Base-by-base conservation (phyloP, 2,888 invertebrate species). In the Meganola albula region DNA sequence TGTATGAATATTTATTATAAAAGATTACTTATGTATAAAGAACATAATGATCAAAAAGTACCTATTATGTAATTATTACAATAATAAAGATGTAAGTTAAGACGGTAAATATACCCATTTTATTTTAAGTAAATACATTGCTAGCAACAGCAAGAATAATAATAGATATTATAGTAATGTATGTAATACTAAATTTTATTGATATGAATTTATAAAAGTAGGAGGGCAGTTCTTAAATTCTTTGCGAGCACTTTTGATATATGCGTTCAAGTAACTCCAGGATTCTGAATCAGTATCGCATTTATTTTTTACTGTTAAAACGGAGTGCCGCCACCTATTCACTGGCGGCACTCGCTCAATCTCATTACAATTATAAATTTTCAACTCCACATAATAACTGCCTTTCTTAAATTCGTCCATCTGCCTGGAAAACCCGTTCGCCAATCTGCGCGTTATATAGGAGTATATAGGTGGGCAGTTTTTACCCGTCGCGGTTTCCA, bases 301-400 rank as follows among this genome's bases (percentile, higher is more conserved):
- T 37, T 20, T 7, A 18, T 32, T 37, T 32, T 37, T 37, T 9
- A 41, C 10, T n/a, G 27, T 27, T 1, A 42, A 12, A 6, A 38
- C 13, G 1, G 42, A 34, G 14, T 38, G 37, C 11, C 34, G 26
- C 37, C 41, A 37, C n/a, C 41, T n/a, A 12, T 41, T 34, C 9
- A 30, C 21, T 1, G 36, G 27, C 2, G 24, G 9, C 5, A 33
- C 30, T 4, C 18, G 29, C 18, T 38, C 31, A 4, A 39, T 39
- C n/a, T 44, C 44, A 6, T 33, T 21, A 12, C 32, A 32, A 11
- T 35, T 31, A 13, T 44, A 44, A 5, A 40, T 34, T 24, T 37
- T 30, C n/a, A 44, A 11, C 12, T 44, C 40, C 2, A 40, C 10
- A 27, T 14, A 44, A 23, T 40, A 32, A 0, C 34, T 11, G 1